These are phyloP conservation scores for Dermolepida albohirtum DNA, from an alignment of 2,888 invertebrate genomes.

Conservation along the genomic window DNA sequence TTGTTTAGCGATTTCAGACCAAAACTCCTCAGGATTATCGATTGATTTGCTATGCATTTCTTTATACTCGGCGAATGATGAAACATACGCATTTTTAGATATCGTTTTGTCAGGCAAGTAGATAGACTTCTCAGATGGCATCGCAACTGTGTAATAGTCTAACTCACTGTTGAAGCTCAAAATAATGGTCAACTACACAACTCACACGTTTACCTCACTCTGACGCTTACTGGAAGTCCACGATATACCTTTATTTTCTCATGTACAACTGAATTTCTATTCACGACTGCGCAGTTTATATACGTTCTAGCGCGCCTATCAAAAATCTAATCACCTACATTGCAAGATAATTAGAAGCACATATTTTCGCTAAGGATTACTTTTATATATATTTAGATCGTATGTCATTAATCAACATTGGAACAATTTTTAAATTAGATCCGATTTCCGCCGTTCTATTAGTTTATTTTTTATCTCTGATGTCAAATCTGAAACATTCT, in stretches of 20 bases:
- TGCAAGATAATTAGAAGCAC: too few relatives aligned
- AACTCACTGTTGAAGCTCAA: constrained; percentile 15
- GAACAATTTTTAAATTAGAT: too few relatives aligned
- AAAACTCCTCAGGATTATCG: constrained; percentile 90
- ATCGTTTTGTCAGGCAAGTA: constrained; percentile 72
- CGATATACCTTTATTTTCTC: neutral
- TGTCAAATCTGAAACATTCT: too few relatives aligned
- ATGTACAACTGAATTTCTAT: constrained; percentile 26
- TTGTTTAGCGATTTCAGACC: constrained; percentile 92
- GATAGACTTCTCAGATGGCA: constrained; percentile 71
- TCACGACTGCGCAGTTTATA: constrained; percentile 43
- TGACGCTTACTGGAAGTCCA: neutral
- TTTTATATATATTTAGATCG: too few relatives aligned
- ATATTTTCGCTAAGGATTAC: too few relatives aligned
- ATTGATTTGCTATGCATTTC: constrained; percentile 88
- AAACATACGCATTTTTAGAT: constrained; percentile 73
- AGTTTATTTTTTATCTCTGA: too few relatives aligned
- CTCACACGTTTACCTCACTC: constrained; percentile 7
- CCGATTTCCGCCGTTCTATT: too few relatives aligned
- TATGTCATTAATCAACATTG: too few relatives aligned
- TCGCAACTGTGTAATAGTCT: constrained; percentile 50
- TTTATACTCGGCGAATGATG: constrained; percentile 80
- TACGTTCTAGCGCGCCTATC: constrained; percentile 24
- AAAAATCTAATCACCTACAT: neutral
- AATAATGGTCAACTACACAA: constrained; percentile 22